Base-by-base conservation (phyloP, 2,797 vertebrate species). In the Steatocranus sp. region DNA sequence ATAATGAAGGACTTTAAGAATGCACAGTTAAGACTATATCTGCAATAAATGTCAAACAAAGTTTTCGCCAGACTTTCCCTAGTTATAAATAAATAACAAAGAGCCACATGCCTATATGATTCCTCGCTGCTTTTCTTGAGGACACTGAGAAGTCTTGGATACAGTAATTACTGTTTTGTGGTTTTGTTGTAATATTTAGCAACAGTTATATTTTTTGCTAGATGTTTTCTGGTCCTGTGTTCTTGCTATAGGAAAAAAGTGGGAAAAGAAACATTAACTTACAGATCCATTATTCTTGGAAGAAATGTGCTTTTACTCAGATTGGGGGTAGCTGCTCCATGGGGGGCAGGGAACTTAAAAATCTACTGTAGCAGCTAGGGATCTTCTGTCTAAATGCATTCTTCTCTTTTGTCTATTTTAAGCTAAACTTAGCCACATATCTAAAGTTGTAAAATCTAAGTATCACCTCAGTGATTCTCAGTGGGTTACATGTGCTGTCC, bases 381-480 rank as follows among this genome's bases (percentile, higher is more conserved):
- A 88, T 82, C 46, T 43, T 23, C 78, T 51, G 46, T 80, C 63
- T 79, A 79, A 83, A 50, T 77, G 11, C 25, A 63, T 46, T 11
- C 43, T 34, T 81, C 20, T 81, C 48, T 75, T 81, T 82, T 43
- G 53, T 78, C 78, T 87, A 80, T 87, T 88, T 77, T 34, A 81
- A 68, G 41, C 27, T 76, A 18, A 50, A 84, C 85, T 88, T 83
- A 81, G 58, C 49, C 43, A 41, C 36, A 50, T 8, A 8, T 78
- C 46, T 34, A 76, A 49, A 83, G 66, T 74, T 75, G 54, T 76
- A 58, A 76, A 85, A 83, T 66, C 4, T 20, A 61, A 78, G 27
- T 32, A 54, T 79, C 14, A 78, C 63, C 83, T 12, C 17, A 46
- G 15, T 34, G 53, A 85, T 83, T 87, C 80, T 87, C 82, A 75